Percentiles rank a stretch among this genome's conserved stretches.
Evolutionary conservation across 2,113 vertebrate species (phyloP).

Genomic region (Pyrgilauda ruficollis): DNA sequence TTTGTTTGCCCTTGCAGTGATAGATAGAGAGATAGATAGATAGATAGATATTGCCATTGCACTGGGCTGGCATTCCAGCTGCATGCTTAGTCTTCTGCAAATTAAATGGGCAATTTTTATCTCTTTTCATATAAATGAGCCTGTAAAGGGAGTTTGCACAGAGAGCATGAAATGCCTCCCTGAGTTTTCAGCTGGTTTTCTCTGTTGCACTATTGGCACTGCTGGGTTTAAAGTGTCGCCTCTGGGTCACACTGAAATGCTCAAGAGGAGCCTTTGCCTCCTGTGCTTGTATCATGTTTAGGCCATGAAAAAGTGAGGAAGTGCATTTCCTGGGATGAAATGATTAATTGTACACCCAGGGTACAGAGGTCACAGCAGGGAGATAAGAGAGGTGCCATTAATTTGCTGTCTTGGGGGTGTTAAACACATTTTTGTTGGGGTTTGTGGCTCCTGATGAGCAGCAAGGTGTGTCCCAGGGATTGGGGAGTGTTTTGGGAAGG

Average conservation of each 20-base stretch:
- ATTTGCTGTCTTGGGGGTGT: background rate
- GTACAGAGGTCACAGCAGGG: background rate
- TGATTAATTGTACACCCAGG: background rate
- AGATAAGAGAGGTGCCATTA: background rate
- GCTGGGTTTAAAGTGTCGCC: background rate
- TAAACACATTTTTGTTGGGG: fast-evolving
- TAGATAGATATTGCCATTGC: background rate
- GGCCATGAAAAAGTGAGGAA: background rate
- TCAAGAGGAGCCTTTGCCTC: background rate
- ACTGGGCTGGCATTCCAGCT: background rate
- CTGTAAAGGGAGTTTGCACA: background rate
- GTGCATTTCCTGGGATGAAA: background rate
- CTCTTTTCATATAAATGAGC: background rate
- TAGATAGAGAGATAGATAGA: background rate
- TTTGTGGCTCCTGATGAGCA: background rate
- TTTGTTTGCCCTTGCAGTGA: background rate
- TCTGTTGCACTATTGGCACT: background rate
- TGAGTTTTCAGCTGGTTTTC: background rate
- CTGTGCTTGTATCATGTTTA: fast-evolving
- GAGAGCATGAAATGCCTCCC: background rate
- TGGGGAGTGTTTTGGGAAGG: background rate
- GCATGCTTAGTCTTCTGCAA: background rate
- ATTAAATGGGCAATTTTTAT: background rate
- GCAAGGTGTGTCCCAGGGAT: background rate
- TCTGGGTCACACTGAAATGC: background rate